phyloP scores from a whole-genome alignment of 2,797 vertebrate species.

The Xiphophorus birchmanni region DNA sequence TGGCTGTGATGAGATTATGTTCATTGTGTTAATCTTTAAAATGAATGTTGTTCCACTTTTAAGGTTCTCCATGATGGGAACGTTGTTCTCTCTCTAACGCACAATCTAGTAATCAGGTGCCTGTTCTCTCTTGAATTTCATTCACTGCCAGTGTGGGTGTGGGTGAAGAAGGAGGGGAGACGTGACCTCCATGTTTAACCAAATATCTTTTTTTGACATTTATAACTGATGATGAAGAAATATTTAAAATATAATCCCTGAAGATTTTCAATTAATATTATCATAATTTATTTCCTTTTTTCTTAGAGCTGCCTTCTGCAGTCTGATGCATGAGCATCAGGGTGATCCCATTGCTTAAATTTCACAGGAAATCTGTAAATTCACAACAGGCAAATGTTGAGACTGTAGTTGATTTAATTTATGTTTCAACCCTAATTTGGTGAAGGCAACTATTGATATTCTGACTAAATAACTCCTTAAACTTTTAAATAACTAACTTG shows the following conservation, averaged over 20 bases:
- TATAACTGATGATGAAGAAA: not conserved
- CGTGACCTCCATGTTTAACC: not conserved
- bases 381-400: conserved; percentile 1
- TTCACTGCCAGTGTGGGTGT: not conserved
- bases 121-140: conserved; percentile 47
- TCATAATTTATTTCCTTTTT: not conserved
- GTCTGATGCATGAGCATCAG: conserved; percentile 6
- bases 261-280: not conserved
- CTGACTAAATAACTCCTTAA: not conserved
- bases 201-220: not conserved
- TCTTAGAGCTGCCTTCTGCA: conserved; percentile 10
- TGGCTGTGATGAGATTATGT: not conserved
- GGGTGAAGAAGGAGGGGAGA: too few species aligned
- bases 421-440: not conserved
- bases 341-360: not conserved
- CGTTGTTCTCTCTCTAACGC: conserved; percentile 51
- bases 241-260: not conserved
- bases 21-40: not conserved
- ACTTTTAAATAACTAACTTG: not conserved
- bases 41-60: conserved; percentile 20
- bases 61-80: conserved; percentile 18
- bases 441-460: not conserved
- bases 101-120: conserved; percentile 66
- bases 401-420: conserved; percentile 16
- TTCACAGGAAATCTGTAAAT: conserved; percentile 8